Evolutionary conservation across 2,113 vertebrate species (phyloP), one percentile per base, ranked within the genome.

Genomic region (Alexandromys fortis): DNA sequence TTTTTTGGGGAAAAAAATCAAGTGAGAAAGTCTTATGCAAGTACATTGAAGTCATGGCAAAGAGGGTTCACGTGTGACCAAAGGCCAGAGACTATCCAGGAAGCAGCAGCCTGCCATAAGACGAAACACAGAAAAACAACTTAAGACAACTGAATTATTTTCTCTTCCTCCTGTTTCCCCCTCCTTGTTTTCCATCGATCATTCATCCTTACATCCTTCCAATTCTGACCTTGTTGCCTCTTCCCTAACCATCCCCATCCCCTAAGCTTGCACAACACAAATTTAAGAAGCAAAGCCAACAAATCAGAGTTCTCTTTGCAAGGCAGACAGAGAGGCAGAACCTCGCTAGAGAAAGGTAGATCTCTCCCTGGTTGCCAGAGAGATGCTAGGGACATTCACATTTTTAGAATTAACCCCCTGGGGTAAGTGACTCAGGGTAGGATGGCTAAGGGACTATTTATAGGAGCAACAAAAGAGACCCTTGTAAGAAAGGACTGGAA

Each of bases 161-260:
- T 11, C n/a, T 42, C 58, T 63, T 63, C 16, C 81, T 63, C 12
- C 58, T 42, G 22, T n/a, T 61, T 42, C n/a, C 61, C 13, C 21
- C 22, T 61, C 38, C 78, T 67, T 28, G 4, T 68, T 67, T 72
- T 33, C 45, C 45, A 30, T 78, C 4, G 45, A 3, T n/a, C 19
- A 35, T 38, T 33, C 61, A 33, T 30, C 21, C 28, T 45, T 55
- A 86, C 76, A 24, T 49, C 26, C 90, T 70, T 5, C 16, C 47
- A 73, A 0, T 86, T 86, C 35, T 24, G 2, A 52, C 26, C 5
- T 63, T 19, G n/a, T 4, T 49, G 10, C 13, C 2, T 61, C 17
- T 65, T 45, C 49, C 35, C 24, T 38, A 11, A 33, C 30, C 2
- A 1, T 4, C 9, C 0, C 2, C 72, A 58, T 73, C 21, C 52